These are phyloP conservation scores for Poeciliopsis presidionis DNA, from an alignment of 2,797 vertebrate genomes.

Conservation along the genomic window DNA sequence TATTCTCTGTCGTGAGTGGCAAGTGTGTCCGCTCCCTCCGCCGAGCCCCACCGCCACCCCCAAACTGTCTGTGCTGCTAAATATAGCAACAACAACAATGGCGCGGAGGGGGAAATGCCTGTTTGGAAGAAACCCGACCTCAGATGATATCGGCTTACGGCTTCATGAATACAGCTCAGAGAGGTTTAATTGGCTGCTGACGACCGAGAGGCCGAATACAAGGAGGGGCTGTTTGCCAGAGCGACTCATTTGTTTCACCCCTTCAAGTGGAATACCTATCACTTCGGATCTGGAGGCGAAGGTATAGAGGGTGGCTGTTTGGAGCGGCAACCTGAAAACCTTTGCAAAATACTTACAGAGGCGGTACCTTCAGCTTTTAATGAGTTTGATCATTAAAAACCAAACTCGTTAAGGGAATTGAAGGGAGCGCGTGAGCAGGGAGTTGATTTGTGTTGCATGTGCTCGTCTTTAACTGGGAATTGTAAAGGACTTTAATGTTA, in stretches of 20 bases:
- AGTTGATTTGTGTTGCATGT: too few relatives aligned
- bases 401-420: too few relatives aligned
- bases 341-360: not conserved
- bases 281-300: not conserved
- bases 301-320: not conserved
- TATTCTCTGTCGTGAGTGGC: slow-evolving; percentile 73
- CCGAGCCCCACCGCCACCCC: too few relatives aligned
- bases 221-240: slow-evolving; percentile 4
- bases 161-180: slow-evolving; percentile 62
- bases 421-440: too few relatives aligned
- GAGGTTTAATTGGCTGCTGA: slow-evolving; percentile 36
- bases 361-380: not conserved
- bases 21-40: slow-evolving; percentile 57
- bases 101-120: slow-evolving; percentile 50
- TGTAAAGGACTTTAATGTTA: too few relatives aligned
- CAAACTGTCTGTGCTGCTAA: slow-evolving; percentile 59
- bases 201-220: slow-evolving; percentile 27
- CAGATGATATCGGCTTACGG: slow-evolving; percentile 71
- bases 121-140: slow-evolving; percentile 48
- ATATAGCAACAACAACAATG: slow-evolving; percentile 81
- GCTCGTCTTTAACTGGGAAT: too few relatives aligned
- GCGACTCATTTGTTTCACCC: not conserved
- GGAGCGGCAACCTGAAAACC: not conserved
- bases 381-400: not conserved
- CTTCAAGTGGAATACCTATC: slow-evolving; percentile 15